Conservation (phyloP, 1,140 invertebrate genomes). For the Ceratosolen solmsi region DNA sequence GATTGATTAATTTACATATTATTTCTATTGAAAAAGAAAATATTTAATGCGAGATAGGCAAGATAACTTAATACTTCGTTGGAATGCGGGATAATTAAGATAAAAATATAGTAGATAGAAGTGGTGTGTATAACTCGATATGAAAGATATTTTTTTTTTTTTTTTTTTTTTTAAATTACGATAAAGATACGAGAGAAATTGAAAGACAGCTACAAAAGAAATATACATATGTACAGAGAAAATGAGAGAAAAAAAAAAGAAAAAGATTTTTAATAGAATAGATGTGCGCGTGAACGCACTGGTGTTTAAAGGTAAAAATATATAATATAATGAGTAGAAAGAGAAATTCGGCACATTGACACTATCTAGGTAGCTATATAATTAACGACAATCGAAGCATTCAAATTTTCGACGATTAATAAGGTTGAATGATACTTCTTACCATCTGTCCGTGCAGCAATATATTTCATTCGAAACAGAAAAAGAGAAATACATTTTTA, state of each 20-base stretch:
- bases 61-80: slow-evolving; percentile 4
- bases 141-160: not conserved
- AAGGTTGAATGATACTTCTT: slow-evolving; percentile 71
- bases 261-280: not conserved
- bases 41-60: slow-evolving; percentile 51
- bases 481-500: slow-evolving; percentile 48
- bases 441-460: slow-evolving; percentile 73
- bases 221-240: slow-evolving; percentile 31
- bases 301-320: slow-evolving; percentile 38
- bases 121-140: not conserved
- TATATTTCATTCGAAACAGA: slow-evolving; percentile 55
- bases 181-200: slow-evolving; percentile 2
- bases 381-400: slow-evolving; percentile 70
- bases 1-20: slow-evolving; percentile 38
- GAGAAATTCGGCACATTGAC: slow-evolving; percentile 65
- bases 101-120: slow-evolving; percentile 15
- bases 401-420: slow-evolving; percentile 67
- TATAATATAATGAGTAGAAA: slow-evolving; percentile 44
- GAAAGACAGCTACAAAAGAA: slow-evolving; percentile 43
- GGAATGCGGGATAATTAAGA: slow-evolving; percentile 1
- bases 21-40: slow-evolving; percentile 43
- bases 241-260: slow-evolving; percentile 48
- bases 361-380: slow-evolving; percentile 65
- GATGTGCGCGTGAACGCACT: not conserved
- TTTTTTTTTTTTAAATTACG: not conserved